Base-by-base conservation (phyloP, 2,113 vertebrate species). In the Garra rufa region DNA sequence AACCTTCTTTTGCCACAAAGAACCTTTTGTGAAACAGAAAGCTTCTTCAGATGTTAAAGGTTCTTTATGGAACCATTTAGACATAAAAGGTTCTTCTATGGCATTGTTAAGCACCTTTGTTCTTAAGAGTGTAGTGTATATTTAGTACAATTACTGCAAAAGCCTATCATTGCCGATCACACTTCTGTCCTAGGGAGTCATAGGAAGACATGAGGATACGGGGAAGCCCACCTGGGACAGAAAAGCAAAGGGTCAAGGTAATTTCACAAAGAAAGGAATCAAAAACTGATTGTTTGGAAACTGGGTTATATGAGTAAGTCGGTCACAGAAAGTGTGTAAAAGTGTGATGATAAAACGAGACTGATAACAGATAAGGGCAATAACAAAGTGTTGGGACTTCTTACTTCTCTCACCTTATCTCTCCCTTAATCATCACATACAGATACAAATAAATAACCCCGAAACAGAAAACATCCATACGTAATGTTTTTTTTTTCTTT, bases 311-410 rank as follows among this genome's bases (percentile, higher is more conserved):
- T 28, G 30, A 80, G 30, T 26, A 17, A 30, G 24, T 19, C 15
- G 44, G 38, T 41, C 9, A 55, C 46, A 67, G 34, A 80, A 34
- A 34, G 5, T 17, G 13, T 43, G 30, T 41, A 70, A 70, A 19
- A 55, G 19, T 26, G 41, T 73, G 41, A 21, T 55, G 10, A n/a
- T 76, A 34, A 76, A 50, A 38, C 30, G 17, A 75, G 48, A 76
- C 46, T 52, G 46, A 70, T 74, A 48, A 75, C 30, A 82, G 50
- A 84, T 61, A 67, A 69, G 50, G 52, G 41, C 34, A 63, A 67
- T 26, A 78, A 50, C 65, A 74, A 14, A 8, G n/a, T n/a, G 44
- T 52, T 82, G 83, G 86, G 83, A 82, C 78, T 87, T 85, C 82
- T 43, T 10, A 43, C 2, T 65, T 30, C 61, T 84, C 11, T 81